Conservation (phyloP, 2,888 invertebrate species). For the Rosalia funebris region DNA sequence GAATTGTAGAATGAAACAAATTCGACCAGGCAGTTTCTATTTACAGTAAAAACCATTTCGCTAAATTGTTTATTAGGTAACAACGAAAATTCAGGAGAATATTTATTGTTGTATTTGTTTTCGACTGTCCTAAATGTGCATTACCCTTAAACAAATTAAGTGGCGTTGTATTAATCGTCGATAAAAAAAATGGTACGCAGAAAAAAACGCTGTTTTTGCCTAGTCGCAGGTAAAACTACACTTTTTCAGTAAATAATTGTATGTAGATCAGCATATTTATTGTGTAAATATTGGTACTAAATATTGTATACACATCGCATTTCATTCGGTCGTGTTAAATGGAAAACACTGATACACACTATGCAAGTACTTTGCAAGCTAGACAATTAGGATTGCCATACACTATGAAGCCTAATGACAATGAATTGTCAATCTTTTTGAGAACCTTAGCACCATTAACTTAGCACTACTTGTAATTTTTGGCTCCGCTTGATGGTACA, state of each 20-base stretch:
- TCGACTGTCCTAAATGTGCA: constrained; percentile 1
- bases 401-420: too few relatives aligned
- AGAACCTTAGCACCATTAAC: too few relatives aligned
- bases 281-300: constrained; percentile 11
- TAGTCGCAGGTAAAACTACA: too few relatives aligned
- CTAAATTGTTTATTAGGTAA: constrained; percentile 3
- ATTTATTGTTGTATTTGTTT: constrained; percentile 4
- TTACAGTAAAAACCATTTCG: constrained; percentile 1
- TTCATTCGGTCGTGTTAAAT: constrained; percentile 15
- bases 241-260: background rate
- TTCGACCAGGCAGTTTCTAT: background rate
- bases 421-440: too few relatives aligned
- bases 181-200: background rate
- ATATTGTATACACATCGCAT: constrained; percentile 18
- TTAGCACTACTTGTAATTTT: too few relatives aligned
- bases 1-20: background rate
- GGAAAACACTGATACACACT: constrained; percentile 16
- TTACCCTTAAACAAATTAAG: background rate
- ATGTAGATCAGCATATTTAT: background rate
- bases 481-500: too few relatives aligned
- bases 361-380: constrained; percentile 11
- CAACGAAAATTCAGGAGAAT: constrained; percentile 2
- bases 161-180: background rate
- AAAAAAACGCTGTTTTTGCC: background rate
- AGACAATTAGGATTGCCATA: background rate